Conservation (phyloP, 2,113 vertebrate species). For the Cyrtonyx montezumae region DNA sequence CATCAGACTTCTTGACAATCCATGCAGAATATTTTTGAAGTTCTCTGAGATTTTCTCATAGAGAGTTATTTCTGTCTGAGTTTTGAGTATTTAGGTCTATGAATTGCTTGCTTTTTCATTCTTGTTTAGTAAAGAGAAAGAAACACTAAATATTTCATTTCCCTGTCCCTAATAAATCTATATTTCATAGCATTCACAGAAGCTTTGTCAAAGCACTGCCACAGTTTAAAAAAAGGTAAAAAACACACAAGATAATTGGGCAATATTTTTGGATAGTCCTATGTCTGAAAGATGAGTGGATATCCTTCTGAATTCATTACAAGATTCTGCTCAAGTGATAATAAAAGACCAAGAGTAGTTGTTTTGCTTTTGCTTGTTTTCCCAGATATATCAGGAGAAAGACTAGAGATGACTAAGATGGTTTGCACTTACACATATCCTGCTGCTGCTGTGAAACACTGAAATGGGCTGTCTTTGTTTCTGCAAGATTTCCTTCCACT, state of each 20-base stretch:
- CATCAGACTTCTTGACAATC: not conserved
- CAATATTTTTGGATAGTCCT: not conserved
- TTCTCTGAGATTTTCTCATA: not conserved
- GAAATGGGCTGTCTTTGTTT: accelerated
- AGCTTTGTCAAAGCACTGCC: not conserved
- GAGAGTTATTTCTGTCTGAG: not conserved
- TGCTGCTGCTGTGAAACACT: not conserved
- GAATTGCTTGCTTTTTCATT: not conserved
- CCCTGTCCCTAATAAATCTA: not conserved
- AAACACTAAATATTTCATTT: not conserved
- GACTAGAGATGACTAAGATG: not conserved
- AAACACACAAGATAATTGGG: not conserved
- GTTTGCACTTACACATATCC: not conserved
- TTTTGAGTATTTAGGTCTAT: not conserved
- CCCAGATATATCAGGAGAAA: not conserved
- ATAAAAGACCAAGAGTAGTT: not conserved
- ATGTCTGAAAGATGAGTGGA: not conserved
- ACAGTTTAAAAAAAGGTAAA: not conserved
- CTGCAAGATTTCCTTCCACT: not conserved
- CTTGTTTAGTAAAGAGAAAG: not conserved
- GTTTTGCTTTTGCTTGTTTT: not conserved
- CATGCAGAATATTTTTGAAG: not conserved
- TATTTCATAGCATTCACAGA: not conserved
- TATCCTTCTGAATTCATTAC: not conserved
- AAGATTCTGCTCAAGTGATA: not conserved